phyloP scores from a whole-genome alignment of 2,888 invertebrate genomes.

The Oxycera nigricornis region DNA sequence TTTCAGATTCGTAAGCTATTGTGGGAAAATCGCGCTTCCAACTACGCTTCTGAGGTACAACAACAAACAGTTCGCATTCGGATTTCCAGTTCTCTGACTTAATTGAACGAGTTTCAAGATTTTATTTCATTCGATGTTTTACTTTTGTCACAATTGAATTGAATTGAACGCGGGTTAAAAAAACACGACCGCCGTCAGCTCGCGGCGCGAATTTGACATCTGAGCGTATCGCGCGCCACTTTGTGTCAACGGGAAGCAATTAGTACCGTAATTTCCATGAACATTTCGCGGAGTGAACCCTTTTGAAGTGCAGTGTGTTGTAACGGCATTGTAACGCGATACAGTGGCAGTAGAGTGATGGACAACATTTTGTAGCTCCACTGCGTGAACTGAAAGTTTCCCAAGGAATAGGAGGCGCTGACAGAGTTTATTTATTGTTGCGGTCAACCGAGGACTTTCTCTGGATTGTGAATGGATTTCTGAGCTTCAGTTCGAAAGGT shows the following conservation, averaged over 20 bases:
- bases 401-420: too few species aligned
- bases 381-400: too few species aligned
- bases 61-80: not conserved
- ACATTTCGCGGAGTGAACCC: constrained; percentile 9
- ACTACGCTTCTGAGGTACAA: not conserved
- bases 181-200: not conserved
- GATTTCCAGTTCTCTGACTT: not conserved
- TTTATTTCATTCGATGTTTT: not conserved
- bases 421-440: too few species aligned
- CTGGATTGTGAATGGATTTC: too few species aligned
- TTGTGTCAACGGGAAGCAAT: constrained; percentile 11
- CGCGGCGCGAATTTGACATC: constrained; percentile 22
- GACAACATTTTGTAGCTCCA: too few species aligned
- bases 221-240: not conserved
- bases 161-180: not conserved
- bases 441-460: too few species aligned
- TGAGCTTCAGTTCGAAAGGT: too few species aligned
- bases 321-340: not conserved
- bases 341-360: too few species aligned
- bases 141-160: not conserved
- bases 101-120: not conserved
- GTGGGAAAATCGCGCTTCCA: too few species aligned
- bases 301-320: not conserved
- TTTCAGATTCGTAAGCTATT: too few species aligned
- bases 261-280: constrained; percentile 6